phyloP scores from a whole-genome alignment of 1,140 invertebrate genomes.

The Macrobrachium nipponense region DNA sequence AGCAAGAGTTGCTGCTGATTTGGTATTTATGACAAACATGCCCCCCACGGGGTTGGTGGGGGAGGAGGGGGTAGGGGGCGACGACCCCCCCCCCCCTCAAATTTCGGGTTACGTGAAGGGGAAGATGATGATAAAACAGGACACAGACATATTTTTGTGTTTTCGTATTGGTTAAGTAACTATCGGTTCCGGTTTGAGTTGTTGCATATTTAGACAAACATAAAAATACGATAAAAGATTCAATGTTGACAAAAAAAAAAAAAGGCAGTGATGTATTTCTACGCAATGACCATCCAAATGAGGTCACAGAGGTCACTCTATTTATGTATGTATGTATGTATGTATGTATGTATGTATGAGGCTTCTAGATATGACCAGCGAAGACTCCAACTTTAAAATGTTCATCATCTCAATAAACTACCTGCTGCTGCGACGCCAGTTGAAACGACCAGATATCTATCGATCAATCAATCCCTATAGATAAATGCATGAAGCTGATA shows the following conservation, averaged over 20 bases:
- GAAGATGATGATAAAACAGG: neutral
- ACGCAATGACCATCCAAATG: neutral
- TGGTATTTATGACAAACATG: constrained; percentile 43
- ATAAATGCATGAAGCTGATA: too few species aligned
- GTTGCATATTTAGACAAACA: neutral
- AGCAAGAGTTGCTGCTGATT: constrained; percentile 34
- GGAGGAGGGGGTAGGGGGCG: constrained; percentile 5
- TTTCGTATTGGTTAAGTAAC: too few species aligned
- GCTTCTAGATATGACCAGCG: too few species aligned
- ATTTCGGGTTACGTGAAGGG: too few species aligned
- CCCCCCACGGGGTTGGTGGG: neutral
- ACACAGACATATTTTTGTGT: neutral
- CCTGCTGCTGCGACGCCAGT: too few species aligned
- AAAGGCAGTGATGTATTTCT: neutral
- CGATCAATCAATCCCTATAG: too few species aligned
- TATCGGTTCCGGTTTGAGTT: too few species aligned
- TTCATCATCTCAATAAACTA: too few species aligned
- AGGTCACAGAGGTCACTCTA: neutral
- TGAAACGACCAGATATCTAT: too few species aligned
- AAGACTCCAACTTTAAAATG: too few species aligned
- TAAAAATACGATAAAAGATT: neutral
- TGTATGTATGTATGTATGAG: neutral
- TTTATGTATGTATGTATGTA: too few species aligned
- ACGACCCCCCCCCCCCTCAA: neutral
- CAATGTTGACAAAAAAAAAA: neutral